Evolutionary conservation across 2,797 vertebrate genomes (phyloP), one percentile per base, ranked within the genome.

Genomic region (Liparis tanakae): DNA sequence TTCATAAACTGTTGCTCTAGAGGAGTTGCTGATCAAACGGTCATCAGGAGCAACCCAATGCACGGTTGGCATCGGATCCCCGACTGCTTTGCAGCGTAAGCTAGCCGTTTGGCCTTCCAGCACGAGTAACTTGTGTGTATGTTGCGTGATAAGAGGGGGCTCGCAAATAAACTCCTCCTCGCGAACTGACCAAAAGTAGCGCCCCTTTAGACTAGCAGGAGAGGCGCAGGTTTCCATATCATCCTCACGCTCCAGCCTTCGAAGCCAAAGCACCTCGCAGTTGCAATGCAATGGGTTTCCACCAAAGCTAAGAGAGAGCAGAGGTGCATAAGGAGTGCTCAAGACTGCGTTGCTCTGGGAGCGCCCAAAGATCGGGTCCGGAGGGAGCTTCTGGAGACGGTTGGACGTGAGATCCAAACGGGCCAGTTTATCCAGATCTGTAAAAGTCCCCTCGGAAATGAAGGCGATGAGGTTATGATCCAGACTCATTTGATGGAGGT

Each of bases 221-320:
- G 98, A 99, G 60, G 97, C 98, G 6, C 98, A 99, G 0, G 98
- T 99, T 92, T 99, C 98, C 95, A 99, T 97, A 59, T 99, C 98
- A 0, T 99, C 98, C 0, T 98, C 97, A 4, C 98, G 92, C 25
- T 98, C 96, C 1, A 99, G 92, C 68, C 98, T 88, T 43, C 98
- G 93, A 22, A 99, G 90, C 98, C 98, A 99, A 55, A 99, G 94
- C 13, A 99, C 94, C 80, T 99, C 98, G 2, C 98, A 99, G 79
- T 99, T 99, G 90, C 98, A 99, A 65, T 99, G 98, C 70, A 99
- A 86, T 0, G 98, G 98, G 79, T 99, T 99, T 5, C 98, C 98
- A 10, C 97, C 98, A 43, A 99, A 97, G 75, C 97, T 99, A 4
- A 99, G 94, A 74, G 96, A 97, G n/a, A 99, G 89, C 1, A 93